Evolutionary conservation across 2,888 invertebrate species (phyloP), one percentile per base, ranked within the genome.

Genomic region (Carterocephalus palaemon): DNA sequence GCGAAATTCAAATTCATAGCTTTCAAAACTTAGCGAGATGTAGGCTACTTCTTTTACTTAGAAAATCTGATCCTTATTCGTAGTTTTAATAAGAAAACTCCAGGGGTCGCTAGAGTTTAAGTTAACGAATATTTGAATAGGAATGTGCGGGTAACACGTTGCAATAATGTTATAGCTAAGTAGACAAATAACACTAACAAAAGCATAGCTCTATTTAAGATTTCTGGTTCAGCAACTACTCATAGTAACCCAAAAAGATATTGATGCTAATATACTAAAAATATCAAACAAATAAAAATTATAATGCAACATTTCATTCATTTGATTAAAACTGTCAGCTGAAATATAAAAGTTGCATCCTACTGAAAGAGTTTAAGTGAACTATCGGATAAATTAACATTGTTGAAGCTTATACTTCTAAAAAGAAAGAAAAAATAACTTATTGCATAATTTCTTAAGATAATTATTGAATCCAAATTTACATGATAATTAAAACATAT

Each of bases 61-160:
- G 70, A 64, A 67, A 63, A 52, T 75, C 73, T 78, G 70, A 76
- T 74, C 60, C 59, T 63, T 59, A 54, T 57, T 59, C 51, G 51
- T 73, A 70, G 70, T 51, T 58, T 38, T 59, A 69, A 63, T 61
- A 62, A 61, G 46, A 29, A 49, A 56, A 55, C 49, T 59, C 57
- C 59, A 49, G 45, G 37, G 32, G 52, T 45, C 59, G 61, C 56
- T 57, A 56, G 64, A 59, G 61, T 69, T 68, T 64, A 60, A 58
- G 60, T 53, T 57, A 42, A 46, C 45, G 34, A 42, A 22, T 33
- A 41, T 22, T 46, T 45, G 34, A 48, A 51, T 55, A 49, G 48
- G 49, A 48, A 56, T 48, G 59, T 65, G 67, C 70, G 68, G 70
- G 71, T 74, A 64, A 57, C 54, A 47, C 53, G 57, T 66, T 70